Base-by-base conservation (phyloP, 1,140 invertebrate genomes). In the Frieseomelitta varia region DNA sequence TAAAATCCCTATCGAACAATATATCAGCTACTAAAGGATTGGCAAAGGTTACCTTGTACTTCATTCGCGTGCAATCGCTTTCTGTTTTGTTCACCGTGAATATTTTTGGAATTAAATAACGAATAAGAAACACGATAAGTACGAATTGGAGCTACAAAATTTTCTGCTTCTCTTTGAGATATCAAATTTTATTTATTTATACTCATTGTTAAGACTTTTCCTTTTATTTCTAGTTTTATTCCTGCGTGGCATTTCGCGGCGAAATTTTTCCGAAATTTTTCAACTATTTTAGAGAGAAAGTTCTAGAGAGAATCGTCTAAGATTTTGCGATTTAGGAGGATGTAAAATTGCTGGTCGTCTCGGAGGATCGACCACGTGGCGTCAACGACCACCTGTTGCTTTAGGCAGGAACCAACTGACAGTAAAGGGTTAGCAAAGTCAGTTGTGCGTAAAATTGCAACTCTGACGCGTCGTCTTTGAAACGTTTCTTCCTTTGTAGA, bases 1-100 rank as follows among this genome's bases (percentile, higher is more conserved):
- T 92, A 92, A 92, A 93, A 91, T 90, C 91, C 89, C 79, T 84
- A 65, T 77, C 87, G 85, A 93, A 91, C 86, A 93, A 91, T 93
- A 93, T 93, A 93, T 65, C 67, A 87, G 69, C 51, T 81, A 87
- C 81, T 89, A 90, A 90, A 90, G 79, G 69, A 85, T 89, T 87
- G 88, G 67, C 80, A 89, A 89, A 78, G 84, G 81, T 58, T 79
- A 81, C 30, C 19, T 56, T 85, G 58, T 81, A 51, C 4, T 85
- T 81, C 21, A 85, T 85, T 81, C 17, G n/a, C 27, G 17, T 21
- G 8, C 24, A 11, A 58, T 47, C 15, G 55, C 15, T 74, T 65
- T 72, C 1, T 47, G 39, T 47, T 47, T 10, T 10, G 8, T 47
- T 47, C 39, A 47, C 39, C 8, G 39, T 47, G 39, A 47, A 47